Evolutionary conservation across 1,140 invertebrate species (phyloP).

Genomic region (Conus ventricosus): DNA sequence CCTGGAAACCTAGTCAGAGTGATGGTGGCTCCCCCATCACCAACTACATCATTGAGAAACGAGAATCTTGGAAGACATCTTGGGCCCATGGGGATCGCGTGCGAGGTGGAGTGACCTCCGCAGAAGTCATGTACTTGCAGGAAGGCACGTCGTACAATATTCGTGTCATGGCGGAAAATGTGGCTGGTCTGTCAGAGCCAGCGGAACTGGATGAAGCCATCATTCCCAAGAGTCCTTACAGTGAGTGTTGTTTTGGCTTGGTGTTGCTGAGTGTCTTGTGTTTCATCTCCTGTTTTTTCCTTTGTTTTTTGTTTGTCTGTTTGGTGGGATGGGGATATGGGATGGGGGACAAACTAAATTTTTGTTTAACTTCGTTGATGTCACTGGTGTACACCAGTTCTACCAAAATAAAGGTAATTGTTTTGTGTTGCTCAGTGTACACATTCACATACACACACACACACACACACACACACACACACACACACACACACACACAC

Average conservation of each 20-base stretch:
- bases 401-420: too few species aligned
- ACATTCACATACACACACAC: too few species aligned
- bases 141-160: constrained; percentile 80
- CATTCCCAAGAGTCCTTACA: constrained; percentile 96
- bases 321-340: background rate
- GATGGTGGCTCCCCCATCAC: constrained; percentile 97
- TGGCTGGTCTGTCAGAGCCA: constrained; percentile 66
- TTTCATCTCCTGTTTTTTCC: background rate
- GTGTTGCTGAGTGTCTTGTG: background rate
- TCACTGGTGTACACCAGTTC: too few species aligned
- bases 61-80: constrained; percentile 73
- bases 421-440: too few species aligned
- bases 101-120: constrained; percentile 34
- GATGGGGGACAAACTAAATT: too few species aligned
- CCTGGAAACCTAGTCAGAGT: constrained; percentile 91
- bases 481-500: too few species aligned
- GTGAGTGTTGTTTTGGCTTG: constrained; percentile 75
- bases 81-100: constrained; percentile 65
- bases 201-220: constrained; percentile 82
- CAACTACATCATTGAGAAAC: constrained; percentile 94
- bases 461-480: too few species aligned
- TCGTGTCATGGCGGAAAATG: constrained; percentile 71
- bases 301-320: constrained; percentile 9
- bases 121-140: constrained; percentile 77
- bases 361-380: too few species aligned